Percentiles rank a stretch among this genome's conserved stretches.
phyloP scores from a whole-genome alignment of 2,888 invertebrate genomes.

The Melanargia galathea region DNA sequence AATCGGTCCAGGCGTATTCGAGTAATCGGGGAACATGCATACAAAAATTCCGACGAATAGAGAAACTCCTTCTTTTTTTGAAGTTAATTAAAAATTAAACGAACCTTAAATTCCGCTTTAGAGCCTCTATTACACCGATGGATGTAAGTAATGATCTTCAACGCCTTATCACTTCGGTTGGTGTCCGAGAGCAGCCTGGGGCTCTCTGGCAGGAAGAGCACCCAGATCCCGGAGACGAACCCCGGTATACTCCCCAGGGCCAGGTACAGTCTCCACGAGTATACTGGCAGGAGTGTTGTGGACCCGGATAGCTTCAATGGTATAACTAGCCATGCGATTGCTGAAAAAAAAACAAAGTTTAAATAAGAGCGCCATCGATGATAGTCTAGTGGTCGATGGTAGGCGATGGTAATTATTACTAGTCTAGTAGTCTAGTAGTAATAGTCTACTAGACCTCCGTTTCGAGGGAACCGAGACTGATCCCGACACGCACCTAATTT shows the following conservation, averaged over 20 bases:
- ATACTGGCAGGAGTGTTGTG: constrained; percentile 70
- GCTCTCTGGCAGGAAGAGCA: constrained; percentile 85
- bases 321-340: constrained; percentile 85
- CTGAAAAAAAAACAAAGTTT: constrained; percentile 68
- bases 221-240: constrained; percentile 81
- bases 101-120: constrained; percentile 78
- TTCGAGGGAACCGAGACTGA: too few species aligned
- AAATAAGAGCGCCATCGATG: too few species aligned
- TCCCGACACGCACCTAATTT: too few species aligned
- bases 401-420: too few species aligned
- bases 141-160: constrained; percentile 82
- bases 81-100: too few species aligned
- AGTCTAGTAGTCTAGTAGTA: too few species aligned
- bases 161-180: constrained; percentile 80
- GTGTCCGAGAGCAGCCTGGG: constrained; percentile 85
- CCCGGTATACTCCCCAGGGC: constrained; percentile 85
- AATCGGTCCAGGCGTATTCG: too few species aligned
- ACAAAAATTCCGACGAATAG: too few species aligned
- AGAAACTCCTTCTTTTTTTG: too few species aligned
- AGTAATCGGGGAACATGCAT: too few species aligned
- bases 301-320: constrained; percentile 70
- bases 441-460: too few species aligned
- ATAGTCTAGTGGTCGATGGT: too few species aligned
- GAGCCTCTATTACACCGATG: constrained; percentile 78
- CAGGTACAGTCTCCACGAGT: constrained; percentile 88